Evolutionary conservation across 2,797 vertebrate species (phyloP), one percentile per base, ranked within the genome.

Genomic region (Hoplostethus mediterraneus): DNA sequence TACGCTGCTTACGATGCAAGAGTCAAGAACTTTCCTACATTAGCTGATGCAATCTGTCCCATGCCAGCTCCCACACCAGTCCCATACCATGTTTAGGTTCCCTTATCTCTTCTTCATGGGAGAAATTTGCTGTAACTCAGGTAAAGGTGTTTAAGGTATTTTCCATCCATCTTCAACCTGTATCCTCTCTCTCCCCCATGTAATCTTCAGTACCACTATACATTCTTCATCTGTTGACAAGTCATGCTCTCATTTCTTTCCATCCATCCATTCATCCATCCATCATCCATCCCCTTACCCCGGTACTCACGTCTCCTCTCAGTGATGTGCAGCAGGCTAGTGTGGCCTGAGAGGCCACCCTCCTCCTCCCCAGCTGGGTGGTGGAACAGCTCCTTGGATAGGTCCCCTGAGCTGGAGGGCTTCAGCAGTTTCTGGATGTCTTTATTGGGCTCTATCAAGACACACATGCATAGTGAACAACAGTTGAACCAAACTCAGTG

Each of bases 251-350:
- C 42, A 44, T 13, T 44, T 44, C 5, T 21, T 38, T 10, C 31
- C 38, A 44, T 63, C 53, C 36, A 59, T 31, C 47, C 48, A 28
- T 16, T 12, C 49, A 13, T 54, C 28, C 36, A 25, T 57, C 21
- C 16, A 42, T n/a, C 25, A 14, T 47, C 47, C 10, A 8, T 57
- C 40, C 0, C 21, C 57, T 49, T 65, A 28, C 5, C 49, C 47
- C 49, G 13, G 0, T 87, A 97, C 97, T 97, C 89, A 97, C 97
- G 97, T 92, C 97, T 94, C 85, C 95, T 95, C 86, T 98, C 97
- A 0, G 95, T 93, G 86, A 99, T 96, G 88, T 98, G 97, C 87
- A 99, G 95, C 79, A 98, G 94, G 51, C 97, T 93, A 0, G 96
- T 92, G 79, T 96, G 96, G 57, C 95, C 93, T 0, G 94, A 93